These are phyloP conservation scores for Pheosia tremula DNA, from an alignment of 2,888 invertebrate species.

Conservation along the genomic window DNA sequence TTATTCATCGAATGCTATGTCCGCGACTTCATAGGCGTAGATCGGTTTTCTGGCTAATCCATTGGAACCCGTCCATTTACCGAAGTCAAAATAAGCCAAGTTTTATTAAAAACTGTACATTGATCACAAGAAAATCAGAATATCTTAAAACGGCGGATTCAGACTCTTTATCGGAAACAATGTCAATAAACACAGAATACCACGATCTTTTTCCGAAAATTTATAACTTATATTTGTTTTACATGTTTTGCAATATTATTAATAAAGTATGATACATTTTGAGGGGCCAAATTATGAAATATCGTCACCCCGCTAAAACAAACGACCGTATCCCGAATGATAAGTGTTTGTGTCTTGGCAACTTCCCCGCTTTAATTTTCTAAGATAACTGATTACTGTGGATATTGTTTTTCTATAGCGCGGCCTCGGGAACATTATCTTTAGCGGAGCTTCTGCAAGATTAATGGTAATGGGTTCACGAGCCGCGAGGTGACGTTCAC, in stretches of 20 bases:
- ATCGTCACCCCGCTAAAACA: conserved; percentile 25
- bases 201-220: too few relatives aligned
- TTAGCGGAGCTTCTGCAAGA: conserved; percentile 65
- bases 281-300: conserved; percentile 17
- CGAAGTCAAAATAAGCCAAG: too few relatives aligned
- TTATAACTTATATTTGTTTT: not conserved
- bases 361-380: conserved; percentile 48
- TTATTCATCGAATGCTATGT: too few relatives aligned
- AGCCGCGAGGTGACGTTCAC: conserved; percentile 66
- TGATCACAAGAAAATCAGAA: too few relatives aligned
- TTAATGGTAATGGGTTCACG: conserved; percentile 75
- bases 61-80: too few relatives aligned
- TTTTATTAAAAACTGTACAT: too few relatives aligned
- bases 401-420: conserved; percentile 68
- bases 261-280: not conserved
- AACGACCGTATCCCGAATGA: conserved; percentile 35
- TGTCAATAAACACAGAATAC: too few relatives aligned
- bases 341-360: conserved; percentile 33
- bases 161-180: too few relatives aligned
- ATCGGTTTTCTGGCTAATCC: too few relatives aligned
- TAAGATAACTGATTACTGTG: conserved; percentile 52
- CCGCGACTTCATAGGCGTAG: too few relatives aligned
- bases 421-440: conserved; percentile 69
- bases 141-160: too few relatives aligned
- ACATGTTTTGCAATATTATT: conserved; percentile 16